phyloP scores from a whole-genome alignment of 2,113 vertebrate species.

The Mustela nigripes region DNA sequence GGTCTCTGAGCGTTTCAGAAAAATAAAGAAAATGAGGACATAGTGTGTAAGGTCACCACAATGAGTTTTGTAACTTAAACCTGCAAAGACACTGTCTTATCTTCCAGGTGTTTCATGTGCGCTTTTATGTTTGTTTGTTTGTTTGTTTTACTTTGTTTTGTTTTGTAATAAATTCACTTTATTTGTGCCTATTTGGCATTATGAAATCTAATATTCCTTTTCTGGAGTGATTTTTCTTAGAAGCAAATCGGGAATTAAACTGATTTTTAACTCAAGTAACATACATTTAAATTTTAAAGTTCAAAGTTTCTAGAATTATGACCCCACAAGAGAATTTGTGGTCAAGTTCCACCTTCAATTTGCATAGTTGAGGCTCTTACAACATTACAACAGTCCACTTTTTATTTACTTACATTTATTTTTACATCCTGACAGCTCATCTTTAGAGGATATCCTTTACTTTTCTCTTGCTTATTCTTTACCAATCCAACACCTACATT shows the following conservation, averaged over 20 bases:
- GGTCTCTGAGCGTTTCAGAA: not conserved
- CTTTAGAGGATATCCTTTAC: not conserved
- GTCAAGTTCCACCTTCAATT: not conserved
- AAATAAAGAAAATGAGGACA: not conserved
- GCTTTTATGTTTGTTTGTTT: not conserved
- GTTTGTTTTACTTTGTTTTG: not conserved
- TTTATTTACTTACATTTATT: not conserved
- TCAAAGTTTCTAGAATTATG: not conserved
- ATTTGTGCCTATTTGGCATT: not conserved
- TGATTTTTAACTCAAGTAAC: not conserved
- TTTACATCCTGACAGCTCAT: not conserved
- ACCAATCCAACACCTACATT: not conserved
- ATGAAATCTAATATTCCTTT: not conserved
- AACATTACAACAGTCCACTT: no score
- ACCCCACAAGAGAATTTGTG: not conserved
- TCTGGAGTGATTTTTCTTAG: not conserved
- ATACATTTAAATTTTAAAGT: not conserved
- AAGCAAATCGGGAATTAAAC: not conserved
- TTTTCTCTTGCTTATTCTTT: not conserved
- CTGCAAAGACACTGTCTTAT: not conserved
- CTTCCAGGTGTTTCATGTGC: not conserved
- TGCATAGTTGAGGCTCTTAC: rapidly evolving
- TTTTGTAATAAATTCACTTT: not conserved
- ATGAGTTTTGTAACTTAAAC: not conserved
- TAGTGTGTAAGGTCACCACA: not conserved